Evolutionary conservation across 2,113 vertebrate genomes (phyloP), one percentile per base, ranked within the genome.

Genomic region (Tenebrosternarchus preto): DNA sequence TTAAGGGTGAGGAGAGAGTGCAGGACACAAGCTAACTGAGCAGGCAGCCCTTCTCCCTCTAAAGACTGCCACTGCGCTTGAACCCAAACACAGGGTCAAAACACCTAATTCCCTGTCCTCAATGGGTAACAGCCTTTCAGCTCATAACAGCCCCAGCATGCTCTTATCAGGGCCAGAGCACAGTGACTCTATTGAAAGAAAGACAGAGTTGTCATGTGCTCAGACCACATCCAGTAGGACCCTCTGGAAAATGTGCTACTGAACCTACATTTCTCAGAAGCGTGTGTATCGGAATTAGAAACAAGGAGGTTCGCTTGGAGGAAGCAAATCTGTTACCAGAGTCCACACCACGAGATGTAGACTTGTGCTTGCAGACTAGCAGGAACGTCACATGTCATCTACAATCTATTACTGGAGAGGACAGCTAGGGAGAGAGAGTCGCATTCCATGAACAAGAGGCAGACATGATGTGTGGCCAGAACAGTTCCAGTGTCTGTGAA

Each of bases 1-100:
- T 76, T 73, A 79, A 71, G 24, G 63, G n/a, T 60, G 77, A 71
- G 67, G 71, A 71, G 46, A 70, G 77, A 9, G 31, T 59, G 67
- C 71, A 79, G 64, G 57, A 76, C 27, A 86, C n/a, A 27, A 55
- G 60, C 29, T 60, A 19, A 74, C 55, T 27, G 19, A 74, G 71
- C 39, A 70, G 53, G 55, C 31, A 57, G 46, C 3, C 39, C n/a
- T 76, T 27, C 63, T 78, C 39, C 3, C 9, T 69, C 71, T 69
- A 46, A 25, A 31, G 11, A 12, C 29, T 72, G 16, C 60, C 59
- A 50, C 71, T 29, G 61, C 20, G 27, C 46, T 3, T 31, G 5
- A 83, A 76, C 72, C 56, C 82, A 53, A 82, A 81, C 80, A 84
- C 59, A 76, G 61, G 66, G 64, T 77, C 75, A 79, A 77, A 80